phyloP scores from a whole-genome alignment of 2,888 invertebrate species.

The Orthosia gothica region DNA sequence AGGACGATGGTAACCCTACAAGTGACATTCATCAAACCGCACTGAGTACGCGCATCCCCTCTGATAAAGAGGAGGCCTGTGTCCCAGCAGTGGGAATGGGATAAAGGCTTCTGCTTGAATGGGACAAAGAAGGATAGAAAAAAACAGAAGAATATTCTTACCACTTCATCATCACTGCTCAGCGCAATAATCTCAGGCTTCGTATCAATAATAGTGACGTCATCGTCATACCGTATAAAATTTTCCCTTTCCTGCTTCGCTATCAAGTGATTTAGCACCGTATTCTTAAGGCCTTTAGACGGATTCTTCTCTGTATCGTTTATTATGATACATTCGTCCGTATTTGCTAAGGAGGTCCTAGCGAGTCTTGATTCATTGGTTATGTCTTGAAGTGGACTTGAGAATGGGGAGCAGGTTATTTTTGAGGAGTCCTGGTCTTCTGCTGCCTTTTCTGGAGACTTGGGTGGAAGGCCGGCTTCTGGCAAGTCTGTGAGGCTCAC shows the following conservation, averaged over 20 bases:
- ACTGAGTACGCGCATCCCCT: no score
- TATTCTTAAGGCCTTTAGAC: constrained; percentile 64
- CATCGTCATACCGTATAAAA: constrained; percentile 78
- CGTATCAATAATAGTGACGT: constrained; percentile 83
- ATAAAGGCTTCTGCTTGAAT: background rate
- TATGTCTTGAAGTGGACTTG: constrained; percentile 80
- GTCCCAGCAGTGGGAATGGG: no score
- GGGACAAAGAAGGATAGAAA: background rate
- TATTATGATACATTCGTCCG: constrained; percentile 65
- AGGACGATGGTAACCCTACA: no score
- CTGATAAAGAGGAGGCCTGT: no score
- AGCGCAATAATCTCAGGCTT: constrained; percentile 85
- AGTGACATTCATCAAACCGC: no score
- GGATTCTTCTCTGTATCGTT: constrained; percentile 60
- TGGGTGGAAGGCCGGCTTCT: constrained; percentile 38
- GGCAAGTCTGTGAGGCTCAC: constrained; percentile 70
- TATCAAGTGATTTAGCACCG: constrained; percentile 65
- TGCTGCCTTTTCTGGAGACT: constrained; percentile 53
- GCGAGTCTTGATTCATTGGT: constrained; percentile 67
- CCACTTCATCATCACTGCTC: constrained; percentile 87
- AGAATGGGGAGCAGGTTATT: constrained; percentile 83
- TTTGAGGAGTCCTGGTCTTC: constrained; percentile 71
- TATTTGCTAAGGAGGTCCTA: constrained; percentile 40
- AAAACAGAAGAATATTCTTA: constrained; percentile 60
- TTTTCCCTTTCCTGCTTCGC: constrained; percentile 70